Evolutionary conservation across 2,113 vertebrate species (phyloP), one percentile per base, ranked within the genome.

Genomic region (Willisornis vidua): DNA sequence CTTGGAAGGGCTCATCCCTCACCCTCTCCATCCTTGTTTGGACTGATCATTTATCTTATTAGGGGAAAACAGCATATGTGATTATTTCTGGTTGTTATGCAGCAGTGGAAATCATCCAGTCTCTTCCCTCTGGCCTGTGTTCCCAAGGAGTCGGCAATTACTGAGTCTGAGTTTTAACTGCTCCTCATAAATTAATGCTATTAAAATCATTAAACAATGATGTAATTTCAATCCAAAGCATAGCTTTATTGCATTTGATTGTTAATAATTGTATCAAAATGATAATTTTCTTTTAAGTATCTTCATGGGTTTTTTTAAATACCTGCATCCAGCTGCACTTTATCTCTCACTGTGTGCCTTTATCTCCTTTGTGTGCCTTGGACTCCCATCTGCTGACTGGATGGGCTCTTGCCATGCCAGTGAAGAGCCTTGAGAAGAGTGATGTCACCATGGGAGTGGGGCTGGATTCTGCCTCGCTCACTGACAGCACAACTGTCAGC

Each of bases 141-240:
- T 95, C 87, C 59, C 2, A 12, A 90, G 51, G 82, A 95, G 57
- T 52, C 79, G 87, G 51, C 79, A 80, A 92, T 96, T 96, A 90
- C 59, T 8, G 22, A 73, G 75, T 82, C 85, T 62, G 75, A 74
- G 43, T 88, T 94, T 92, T 80, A 93, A 81, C 31, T 1, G 1
- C 54, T 95, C 57, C 88, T 94, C 83, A 90, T 92, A 95, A 95
- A 92, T 95, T 86, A 95, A 23, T 85, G 45, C 70, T 39, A 73
- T 95, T 81, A 82, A 93, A 95, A 89, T 72, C n/a, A 75, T 88
- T 87, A 82, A 49, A 61, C 23, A 72, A 31, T 87, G 72, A 87
- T 84, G 79, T 90, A 19, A 93, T 80, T 90, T 93, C 65, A 68
- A 41, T 41, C 33, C 19, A 39, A 90, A 78, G 49, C 28, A 46